phyloP scores from a whole-genome alignment of 2,113 vertebrate species.

The Hippocampus abdominalis region DNA sequence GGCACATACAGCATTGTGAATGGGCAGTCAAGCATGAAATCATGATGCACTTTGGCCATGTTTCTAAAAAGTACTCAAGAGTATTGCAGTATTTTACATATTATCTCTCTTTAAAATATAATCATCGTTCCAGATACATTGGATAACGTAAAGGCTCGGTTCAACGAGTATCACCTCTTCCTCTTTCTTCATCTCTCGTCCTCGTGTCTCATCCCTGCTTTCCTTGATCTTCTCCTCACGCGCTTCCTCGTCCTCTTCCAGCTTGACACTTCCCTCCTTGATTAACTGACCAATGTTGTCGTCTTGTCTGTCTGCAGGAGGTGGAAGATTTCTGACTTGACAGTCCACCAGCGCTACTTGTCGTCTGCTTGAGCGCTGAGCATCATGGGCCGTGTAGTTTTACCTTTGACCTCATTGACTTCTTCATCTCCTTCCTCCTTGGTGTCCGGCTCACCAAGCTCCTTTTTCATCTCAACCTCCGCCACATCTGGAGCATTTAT shows the following conservation, averaged over 20 bases:
- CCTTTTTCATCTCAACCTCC: constrained; percentile 56
- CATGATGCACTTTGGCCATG: no score
- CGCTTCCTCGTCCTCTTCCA: constrained; percentile 36
- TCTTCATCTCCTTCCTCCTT: constrained; percentile 22
- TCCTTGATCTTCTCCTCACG: constrained; percentile 29
- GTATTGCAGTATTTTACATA: no score
- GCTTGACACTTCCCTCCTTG: constrained; percentile 51
- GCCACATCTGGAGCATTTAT: constrained; percentile 63
- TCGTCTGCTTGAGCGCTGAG: not conserved
- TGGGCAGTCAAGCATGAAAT: no score
- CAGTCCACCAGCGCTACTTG: not conserved
- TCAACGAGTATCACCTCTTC: constrained; percentile 59
- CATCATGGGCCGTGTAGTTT: not conserved
- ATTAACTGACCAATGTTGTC: constrained; percentile 37
- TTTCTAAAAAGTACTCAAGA: no score
- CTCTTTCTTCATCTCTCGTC: constrained; percentile 36
- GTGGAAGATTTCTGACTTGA: not conserved
- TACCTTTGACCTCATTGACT: not conserved
- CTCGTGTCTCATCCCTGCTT: constrained; percentile 33
- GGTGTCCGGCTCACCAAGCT: constrained; percentile 29
- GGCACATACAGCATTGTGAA: no score
- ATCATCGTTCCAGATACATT: no score
- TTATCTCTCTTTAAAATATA: no score
- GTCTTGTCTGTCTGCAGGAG: constrained; percentile 45
- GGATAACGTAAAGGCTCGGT: no score